Evolutionary conservation across 2,888 invertebrate genomes (phyloP).

Genomic region (Ischnura elegans): DNA sequence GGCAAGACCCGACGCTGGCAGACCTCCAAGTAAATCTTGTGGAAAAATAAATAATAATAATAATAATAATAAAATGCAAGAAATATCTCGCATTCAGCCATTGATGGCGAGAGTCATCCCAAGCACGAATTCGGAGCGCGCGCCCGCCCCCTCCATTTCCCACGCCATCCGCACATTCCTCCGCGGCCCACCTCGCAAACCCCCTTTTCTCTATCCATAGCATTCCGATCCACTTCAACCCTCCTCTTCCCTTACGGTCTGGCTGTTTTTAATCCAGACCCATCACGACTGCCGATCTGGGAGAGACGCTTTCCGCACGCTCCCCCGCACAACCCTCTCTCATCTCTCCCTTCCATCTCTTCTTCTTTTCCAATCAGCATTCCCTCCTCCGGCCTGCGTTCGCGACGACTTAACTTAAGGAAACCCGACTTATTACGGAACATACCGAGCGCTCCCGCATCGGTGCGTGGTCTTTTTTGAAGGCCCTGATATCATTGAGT

Average conservation of each 20-base stretch:
- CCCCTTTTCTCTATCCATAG: constrained; percentile 25
- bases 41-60: no score
- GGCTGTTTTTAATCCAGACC: constrained; percentile 46
- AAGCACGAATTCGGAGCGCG: no score
- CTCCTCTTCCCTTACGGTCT: constrained; percentile 16
- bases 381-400: neutral
- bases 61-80: no score
- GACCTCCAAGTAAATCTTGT: no score
- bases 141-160: neutral
- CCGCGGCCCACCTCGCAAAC: neutral
- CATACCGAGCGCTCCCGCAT: no score
- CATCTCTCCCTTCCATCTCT: neutral
- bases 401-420: no score
- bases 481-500: no score
- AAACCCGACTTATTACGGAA: no score
- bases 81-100: no score
- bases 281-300: constrained; percentile 56
- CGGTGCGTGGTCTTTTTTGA: no score
- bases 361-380: neutral
- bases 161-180: neutral
- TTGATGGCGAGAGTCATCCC: no score
- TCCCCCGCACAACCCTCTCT: neutral
- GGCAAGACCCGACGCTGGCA: no score
- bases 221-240: neutral
- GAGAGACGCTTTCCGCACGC: constrained; percentile 19